phyloP scores from a whole-genome alignment of 2,888 invertebrate species.

The Emmelina monodactyla region DNA sequence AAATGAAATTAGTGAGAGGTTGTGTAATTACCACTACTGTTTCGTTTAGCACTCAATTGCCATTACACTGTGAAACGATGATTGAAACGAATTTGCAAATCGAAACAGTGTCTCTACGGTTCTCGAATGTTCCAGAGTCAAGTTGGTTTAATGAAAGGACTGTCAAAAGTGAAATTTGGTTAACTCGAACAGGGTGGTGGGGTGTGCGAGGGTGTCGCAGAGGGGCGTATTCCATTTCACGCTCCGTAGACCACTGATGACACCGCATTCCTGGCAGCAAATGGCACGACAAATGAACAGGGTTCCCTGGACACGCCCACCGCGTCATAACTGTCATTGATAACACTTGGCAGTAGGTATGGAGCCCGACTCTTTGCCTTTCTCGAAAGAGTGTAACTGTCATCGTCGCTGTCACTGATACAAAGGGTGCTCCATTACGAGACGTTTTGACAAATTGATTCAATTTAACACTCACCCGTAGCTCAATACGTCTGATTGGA shows the following conservation, averaged over 20 bases:
- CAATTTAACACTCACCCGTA: constrained; percentile 29
- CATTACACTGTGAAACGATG: too few species aligned
- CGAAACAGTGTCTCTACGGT: too few species aligned
- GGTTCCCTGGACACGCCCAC: constrained; percentile 53
- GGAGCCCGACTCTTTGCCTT: background rate
- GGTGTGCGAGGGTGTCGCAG: constrained; percentile 32
- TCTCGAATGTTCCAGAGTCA: constrained; percentile 1
- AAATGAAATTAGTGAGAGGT: too few species aligned
- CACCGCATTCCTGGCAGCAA: constrained; percentile 60
- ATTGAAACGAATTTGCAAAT: too few species aligned
- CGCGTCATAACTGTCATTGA: constrained; percentile 58
- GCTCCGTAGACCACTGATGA: constrained; percentile 60
- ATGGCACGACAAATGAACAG: constrained; percentile 63
- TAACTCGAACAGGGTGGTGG: constrained; percentile 42
- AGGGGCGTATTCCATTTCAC: constrained; percentile 66
- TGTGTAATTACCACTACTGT: too few species aligned
- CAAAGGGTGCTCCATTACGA: constrained; percentile 1
- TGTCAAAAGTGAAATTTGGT: constrained; percentile 45
- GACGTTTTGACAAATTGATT: constrained; percentile 39
- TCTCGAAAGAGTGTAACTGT: too few species aligned
- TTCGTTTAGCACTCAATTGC: too few species aligned
- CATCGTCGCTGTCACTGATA: constrained; percentile 16
- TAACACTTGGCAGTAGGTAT: too few species aligned
- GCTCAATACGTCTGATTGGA: background rate
- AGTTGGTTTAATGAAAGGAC: constrained; percentile 3